Percentiles rank a stretch among this genome's conserved stretches.
Conservation (phyloP, 2,113 vertebrate genomes). For the Cyanoliseus patagonus region DNA sequence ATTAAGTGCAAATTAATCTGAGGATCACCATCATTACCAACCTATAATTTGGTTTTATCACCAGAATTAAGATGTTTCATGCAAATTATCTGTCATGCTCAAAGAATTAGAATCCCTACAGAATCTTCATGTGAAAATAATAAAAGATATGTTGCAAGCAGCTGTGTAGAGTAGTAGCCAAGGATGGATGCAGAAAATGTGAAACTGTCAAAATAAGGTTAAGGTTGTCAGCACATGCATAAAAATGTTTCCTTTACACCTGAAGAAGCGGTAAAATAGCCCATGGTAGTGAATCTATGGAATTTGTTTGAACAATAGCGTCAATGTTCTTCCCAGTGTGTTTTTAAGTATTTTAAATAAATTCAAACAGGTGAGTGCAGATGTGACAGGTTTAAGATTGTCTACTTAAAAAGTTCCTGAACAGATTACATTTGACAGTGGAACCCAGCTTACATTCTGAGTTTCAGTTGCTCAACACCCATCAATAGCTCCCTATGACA, state of each 20-base stretch:
- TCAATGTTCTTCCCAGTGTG: background rate
- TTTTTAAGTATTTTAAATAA: background rate
- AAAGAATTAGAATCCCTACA: background rate
- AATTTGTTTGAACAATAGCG: background rate
- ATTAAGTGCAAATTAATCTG: background rate
- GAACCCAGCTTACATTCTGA: background rate
- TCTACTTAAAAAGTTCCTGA: background rate
- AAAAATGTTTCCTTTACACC: background rate
- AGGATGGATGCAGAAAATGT: slow-evolving; percentile 44
- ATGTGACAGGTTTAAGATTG: background rate
- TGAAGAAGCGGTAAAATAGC: background rate
- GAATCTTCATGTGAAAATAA: background rate
- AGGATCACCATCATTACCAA: background rate
- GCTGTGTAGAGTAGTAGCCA: background rate
- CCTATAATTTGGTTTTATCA: background rate
- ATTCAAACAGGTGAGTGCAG: background rate
- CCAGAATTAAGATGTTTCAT: background rate
- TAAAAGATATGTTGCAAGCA: background rate
- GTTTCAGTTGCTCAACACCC: background rate
- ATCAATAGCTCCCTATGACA: background rate
- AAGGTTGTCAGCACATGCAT: slow-evolving; percentile 67
- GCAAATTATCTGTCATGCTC: background rate
- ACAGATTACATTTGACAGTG: background rate
- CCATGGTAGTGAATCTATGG: background rate
- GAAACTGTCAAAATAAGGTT: slow-evolving; percentile 49